A percentile compares a stretch with the other conserved stretches of the same genome.
These are phyloP conservation scores for Taurulus bubalis DNA, from an alignment of 2,113 vertebrate genomes.

Conservation along the genomic window DNA sequence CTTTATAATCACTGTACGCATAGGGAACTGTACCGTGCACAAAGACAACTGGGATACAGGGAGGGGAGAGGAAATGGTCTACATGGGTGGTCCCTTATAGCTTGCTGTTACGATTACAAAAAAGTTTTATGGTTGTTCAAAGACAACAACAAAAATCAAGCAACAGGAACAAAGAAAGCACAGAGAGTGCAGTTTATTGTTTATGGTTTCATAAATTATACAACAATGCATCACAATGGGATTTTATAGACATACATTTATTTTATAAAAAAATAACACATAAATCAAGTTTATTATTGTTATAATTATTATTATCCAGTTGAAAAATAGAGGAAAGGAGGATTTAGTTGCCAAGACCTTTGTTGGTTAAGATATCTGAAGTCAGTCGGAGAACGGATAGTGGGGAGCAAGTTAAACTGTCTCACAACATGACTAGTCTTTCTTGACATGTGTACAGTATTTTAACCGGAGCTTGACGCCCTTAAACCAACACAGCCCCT, in stretches of 20 bases:
- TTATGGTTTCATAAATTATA: neutral
- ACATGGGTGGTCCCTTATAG: conserved; percentile 77
- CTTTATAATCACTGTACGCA: neutral
- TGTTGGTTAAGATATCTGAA: conserved; percentile 3
- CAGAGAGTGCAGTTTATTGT: neutral
- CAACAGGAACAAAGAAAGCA: neutral
- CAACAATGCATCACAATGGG: neutral
- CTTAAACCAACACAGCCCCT: conserved; percentile 67
- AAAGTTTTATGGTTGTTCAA: conserved; percentile 32
- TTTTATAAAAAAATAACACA: neutral
- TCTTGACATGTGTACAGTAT: conserved; percentile 71
- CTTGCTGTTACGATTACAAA: conserved; percentile 38
- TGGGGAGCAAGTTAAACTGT: conserved; percentile 50
- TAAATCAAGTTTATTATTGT: conserved; percentile 10
- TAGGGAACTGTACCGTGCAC: conserved; percentile 9
- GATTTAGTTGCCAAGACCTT: neutral
- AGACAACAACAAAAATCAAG: conserved; percentile 31
- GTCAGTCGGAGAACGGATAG: conserved; percentile 13
- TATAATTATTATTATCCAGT: conserved; percentile 2
- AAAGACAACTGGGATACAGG: conserved; percentile 46
- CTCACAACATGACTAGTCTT: conserved; percentile 50
- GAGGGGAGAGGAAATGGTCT: conserved; percentile 67
- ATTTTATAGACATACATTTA: neutral
- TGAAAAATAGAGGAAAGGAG: conserved; percentile 6
- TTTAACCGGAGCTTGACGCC: conserved; percentile 65